Evolutionary conservation across 2,113 vertebrate species (phyloP), one percentile per base, ranked within the genome.

Genomic region (Ardeotis arabs): DNA sequence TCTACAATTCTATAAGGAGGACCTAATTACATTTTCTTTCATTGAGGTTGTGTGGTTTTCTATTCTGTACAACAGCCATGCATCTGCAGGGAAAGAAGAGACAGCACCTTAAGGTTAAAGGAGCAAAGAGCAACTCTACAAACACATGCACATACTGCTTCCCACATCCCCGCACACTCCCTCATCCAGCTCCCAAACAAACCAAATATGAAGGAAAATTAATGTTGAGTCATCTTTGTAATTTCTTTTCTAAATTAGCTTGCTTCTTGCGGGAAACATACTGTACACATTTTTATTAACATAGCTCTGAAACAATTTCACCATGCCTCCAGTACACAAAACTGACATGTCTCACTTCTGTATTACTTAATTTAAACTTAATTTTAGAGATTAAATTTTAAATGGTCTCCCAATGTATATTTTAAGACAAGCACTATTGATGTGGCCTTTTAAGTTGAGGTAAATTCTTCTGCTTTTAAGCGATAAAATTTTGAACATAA

Each of bases 171-270:
- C 41, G 12, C 41, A 41, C 41, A 41, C 41, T 41, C 41, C 41
- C 41, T 41, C 39, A 39, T 39, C 39, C 39, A 39, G 39, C 39
- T 39, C 39, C 39, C 39, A 39, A 39, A 39, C 39, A 68, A 81
- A 22, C 6, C 31, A n/a, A 17, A 44, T 13, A 56, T 12, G 44
- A 64, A 33, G 21, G 49, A 50, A 70, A 63, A 25, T 4, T 6
- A 72, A n/a, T 2, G 2, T 3, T 50, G 22, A 50, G 6, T 41
- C 3, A 10, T 13, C 16, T 63, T 29, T 31, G 6, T 18, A 0
- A 58, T 63, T 85, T 49, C 7, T 84, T 74, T 19, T 18, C 25
- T 49, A 52, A 62, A 62, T 76, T 52, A 91, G 4, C 23, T 56
- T 44, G 6, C 52, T 53, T 53, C 5, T 28, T 86, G 21, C 1